Conservation (phyloP, 2,113 vertebrate genomes). For the Girardinichthys multiradiatus region DNA sequence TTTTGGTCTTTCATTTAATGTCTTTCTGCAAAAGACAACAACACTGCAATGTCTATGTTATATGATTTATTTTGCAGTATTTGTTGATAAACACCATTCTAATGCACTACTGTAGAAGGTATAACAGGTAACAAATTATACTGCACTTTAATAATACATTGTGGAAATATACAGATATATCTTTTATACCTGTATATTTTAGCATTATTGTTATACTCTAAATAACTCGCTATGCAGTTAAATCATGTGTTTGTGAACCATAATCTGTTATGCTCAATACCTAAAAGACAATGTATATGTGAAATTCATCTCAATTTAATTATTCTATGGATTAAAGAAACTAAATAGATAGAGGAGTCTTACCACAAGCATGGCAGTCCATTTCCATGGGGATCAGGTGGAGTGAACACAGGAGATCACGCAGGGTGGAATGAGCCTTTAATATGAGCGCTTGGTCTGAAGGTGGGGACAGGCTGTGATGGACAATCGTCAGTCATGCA, state of each 20-base stretch:
- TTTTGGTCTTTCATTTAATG: no score
- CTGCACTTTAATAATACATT: no score
- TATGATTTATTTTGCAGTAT: neutral
- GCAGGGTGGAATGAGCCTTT: constrained; percentile 30
- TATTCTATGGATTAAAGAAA: no score
- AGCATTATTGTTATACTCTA: no score
- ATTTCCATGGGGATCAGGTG: constrained; percentile 55
- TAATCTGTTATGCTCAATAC: neutral
- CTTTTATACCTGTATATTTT: no score
- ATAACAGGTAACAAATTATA: no score
- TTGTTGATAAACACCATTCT: no score
- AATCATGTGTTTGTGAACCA: no score
- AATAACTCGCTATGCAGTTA: no score
- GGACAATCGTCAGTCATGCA: constrained; percentile 60
- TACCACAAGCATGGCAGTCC: constrained; percentile 70
- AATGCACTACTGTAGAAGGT: no score
- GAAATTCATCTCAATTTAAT: neutral
- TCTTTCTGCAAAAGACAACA: no score
- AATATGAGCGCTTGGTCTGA: constrained; percentile 13
- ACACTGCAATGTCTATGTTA: neutral
- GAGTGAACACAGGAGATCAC: constrained; percentile 28
- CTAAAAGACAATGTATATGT: neutral
- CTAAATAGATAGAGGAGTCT: constrained; percentile 8
- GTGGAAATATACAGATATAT: no score
- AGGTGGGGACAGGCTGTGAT: constrained; percentile 47